Evolutionary conservation across 1,140 invertebrate species (phyloP).

Genomic region (Tribolium madens): DNA sequence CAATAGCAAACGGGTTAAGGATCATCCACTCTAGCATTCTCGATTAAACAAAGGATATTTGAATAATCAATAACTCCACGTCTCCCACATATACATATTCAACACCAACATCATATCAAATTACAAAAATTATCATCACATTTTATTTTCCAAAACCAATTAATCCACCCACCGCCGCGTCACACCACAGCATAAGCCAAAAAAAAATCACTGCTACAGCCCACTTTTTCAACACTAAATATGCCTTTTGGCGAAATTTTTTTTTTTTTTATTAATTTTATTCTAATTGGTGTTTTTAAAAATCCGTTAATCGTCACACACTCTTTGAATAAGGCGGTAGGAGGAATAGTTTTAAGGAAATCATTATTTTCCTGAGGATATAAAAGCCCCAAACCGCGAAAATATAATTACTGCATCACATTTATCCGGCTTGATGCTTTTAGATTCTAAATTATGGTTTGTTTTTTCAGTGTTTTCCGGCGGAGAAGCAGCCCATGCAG

Average conservation of each 20-base stretch:
- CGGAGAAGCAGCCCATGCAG: slow-evolving; percentile 63
- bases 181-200: no score
- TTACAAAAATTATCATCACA: slow-evolving; percentile 5
- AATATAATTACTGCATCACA: not conserved
- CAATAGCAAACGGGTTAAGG: slow-evolving; percentile 13
- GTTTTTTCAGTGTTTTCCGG: slow-evolving; percentile 63
- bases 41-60: slow-evolving; percentile 23
- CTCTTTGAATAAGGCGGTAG: not conserved
- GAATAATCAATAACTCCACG: slow-evolving; percentile 14
- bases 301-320: no score
- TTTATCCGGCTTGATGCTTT: not conserved
- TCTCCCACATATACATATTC: slow-evolving; percentile 7
- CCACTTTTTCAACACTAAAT: no score
- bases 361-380: not conserved
- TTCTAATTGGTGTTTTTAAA: no score
- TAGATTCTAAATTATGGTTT: slow-evolving; percentile 45
- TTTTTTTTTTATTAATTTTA: no score
- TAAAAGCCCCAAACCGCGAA: not conserved
- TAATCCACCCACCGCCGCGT: not conserved
- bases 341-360: not conserved
- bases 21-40: not conserved
- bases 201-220: no score
- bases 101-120: not conserved
- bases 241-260: no score
- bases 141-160: not conserved